Percentiles rank a stretch among this genome's conserved stretches.
Conservation (phyloP, 2,113 vertebrate genomes). For the Chitala chitala region DNA sequence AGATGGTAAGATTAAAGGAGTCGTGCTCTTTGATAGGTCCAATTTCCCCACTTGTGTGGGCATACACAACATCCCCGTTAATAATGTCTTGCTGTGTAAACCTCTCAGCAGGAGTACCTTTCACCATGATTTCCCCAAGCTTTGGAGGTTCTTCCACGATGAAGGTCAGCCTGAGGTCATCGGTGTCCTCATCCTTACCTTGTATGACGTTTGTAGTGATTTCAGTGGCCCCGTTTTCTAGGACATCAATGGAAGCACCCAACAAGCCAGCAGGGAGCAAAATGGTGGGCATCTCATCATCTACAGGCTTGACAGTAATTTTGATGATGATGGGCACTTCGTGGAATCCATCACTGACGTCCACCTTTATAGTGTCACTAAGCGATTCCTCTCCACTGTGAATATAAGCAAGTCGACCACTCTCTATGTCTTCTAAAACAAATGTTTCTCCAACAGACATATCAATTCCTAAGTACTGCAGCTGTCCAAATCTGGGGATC, state of each 20-base stretch:
- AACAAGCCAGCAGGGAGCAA: slow-evolving; percentile 33
- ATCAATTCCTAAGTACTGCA: slow-evolving; percentile 64
- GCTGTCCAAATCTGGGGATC: slow-evolving; percentile 59
- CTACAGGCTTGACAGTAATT: slow-evolving; percentile 42
- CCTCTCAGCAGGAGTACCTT: slow-evolving; percentile 37
- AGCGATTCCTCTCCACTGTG: slow-evolving; percentile 40
- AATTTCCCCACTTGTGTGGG: slow-evolving; percentile 53
- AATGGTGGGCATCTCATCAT: slow-evolving; percentile 40
- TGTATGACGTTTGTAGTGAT: slow-evolving; percentile 44
- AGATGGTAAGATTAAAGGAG: slow-evolving; percentile 51
- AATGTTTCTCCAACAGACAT: slow-evolving; percentile 72
- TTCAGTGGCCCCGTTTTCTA: slow-evolving; percentile 49
- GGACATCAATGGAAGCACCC: slow-evolving; percentile 46
- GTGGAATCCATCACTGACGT: slow-evolving; percentile 52
- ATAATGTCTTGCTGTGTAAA: slow-evolving; percentile 57
- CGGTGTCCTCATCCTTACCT: slow-evolving; percentile 41
- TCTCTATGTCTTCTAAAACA: slow-evolving; percentile 62
- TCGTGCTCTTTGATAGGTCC: slow-evolving; percentile 48
- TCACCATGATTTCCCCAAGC: slow-evolving; percentile 45
- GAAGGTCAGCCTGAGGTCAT: slow-evolving; percentile 46
- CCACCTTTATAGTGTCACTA: slow-evolving; percentile 46
- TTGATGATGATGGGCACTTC: slow-evolving; percentile 45
- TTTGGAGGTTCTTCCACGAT: slow-evolving; percentile 49
- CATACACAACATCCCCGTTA: slow-evolving; percentile 43
- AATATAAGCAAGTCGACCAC: slow-evolving; percentile 60